Evolutionary conservation across 1,140 invertebrate genomes (phyloP), one percentile per base, ranked within the genome.

Genomic region (Oryctes rhinoceros): DNA sequence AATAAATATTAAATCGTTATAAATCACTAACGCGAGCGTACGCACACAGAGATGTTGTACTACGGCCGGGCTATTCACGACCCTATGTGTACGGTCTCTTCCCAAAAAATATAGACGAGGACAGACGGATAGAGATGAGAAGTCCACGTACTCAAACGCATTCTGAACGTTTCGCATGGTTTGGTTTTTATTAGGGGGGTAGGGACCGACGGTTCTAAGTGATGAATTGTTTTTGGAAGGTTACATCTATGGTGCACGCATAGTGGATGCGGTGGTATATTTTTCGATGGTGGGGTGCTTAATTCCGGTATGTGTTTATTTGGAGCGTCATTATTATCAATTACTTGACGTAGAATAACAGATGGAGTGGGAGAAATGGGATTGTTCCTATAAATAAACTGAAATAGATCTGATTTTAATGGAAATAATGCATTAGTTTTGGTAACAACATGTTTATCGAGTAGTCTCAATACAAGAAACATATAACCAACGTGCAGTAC

Each of bases 1-100:
- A 87, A 88, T 87, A 88, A 88, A 88, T 87, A 87, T 87, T 86
- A 87, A 87, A 87, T 87, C 85, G 86, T 85, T 86, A 87, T 87
- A 87, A 87, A 87, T 87, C 85, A 85, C 78, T 79, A 74, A 59
- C 80, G 81, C 37, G 5, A 62, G 37, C 78, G 75, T 48, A 81
- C 76, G 48, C 48, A 78, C 11, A 35, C 9, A 20, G 24, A 30
- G 2, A 30, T 2, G 24, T 30, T 30, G 24, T 30, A 30, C 24
- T 30, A 30, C 24, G 24, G 20, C n/a, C 47, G 10, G 48, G 30
- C 20, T 78, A 39, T 71, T 59, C 15, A 59, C 15, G 53, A 59
- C 53, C n/a, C 6, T 59, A 10, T 30, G 65, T 71, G 24, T 71
- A 71, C 39, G 39, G 39, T 44, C 39, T 44, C 35, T 59, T 30